Evolutionary conservation across 30 jellyfish, hydroid and myxozoan species (phyloP), one percentile per base, ranked within the genome.

Genomic region (Aurelia aurita complex sp. Pacific): DNA sequence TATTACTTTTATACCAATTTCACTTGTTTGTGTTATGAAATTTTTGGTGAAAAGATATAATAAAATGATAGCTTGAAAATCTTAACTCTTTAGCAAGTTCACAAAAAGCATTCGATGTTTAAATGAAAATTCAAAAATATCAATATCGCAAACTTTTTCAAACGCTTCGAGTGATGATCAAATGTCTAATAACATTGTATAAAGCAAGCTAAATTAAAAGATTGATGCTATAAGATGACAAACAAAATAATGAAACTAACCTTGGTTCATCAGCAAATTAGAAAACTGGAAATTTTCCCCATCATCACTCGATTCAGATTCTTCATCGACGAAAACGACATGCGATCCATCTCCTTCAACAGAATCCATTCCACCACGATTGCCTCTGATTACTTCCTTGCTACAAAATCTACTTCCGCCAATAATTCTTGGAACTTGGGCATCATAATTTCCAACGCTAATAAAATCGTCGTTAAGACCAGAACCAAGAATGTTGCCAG

Each of bases 211-310:
- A n/a, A n/a, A n/a, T n/a, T 23, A 23, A 23, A 23, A 23, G 29
- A 23, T 23, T 23, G 29, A 23, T 23, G 29, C 29, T 23, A 23
- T 23, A 23, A 23, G 29, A 23, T 23, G 29, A 23, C 29, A 23
- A 23, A 23, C 29, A 23, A 23, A 38, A 2, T 1, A 38, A 38
- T 46, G 14, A 46, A 46, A 46, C 57, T 9, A 46, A 79, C 89
- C 80, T 79, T 65, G 80, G 17, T 43, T 69, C 55, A 79, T 6
- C 15, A 36, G 80, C 70, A 79, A 33, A 66, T 79, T 67, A 3
- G 89, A 79, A 79, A 79, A 79, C 74, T 79, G 80, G 57, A 64
- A 79, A 57, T 64, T 50, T 34, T 51, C 89, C 17, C 70, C 81
- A 14, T 46, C 57, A 46, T 79, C 89, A 34, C 80, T 79, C 12